Evolutionary conservation across 2,888 invertebrate genomes (phyloP), one percentile per base, ranked within the genome.

Genomic region (Orthosia gothica): DNA sequence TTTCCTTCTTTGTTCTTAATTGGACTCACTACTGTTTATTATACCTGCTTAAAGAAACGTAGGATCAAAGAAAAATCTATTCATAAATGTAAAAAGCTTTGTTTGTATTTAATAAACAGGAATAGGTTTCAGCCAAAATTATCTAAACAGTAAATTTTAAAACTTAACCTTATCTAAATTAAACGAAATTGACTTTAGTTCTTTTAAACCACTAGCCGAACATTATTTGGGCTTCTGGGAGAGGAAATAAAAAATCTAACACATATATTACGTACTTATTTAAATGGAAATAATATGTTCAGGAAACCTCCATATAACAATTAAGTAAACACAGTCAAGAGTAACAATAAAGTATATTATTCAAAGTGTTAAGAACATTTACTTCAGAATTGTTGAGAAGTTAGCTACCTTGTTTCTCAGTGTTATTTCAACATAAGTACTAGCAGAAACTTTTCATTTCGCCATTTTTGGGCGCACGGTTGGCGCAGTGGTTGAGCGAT

Each of bases 361-460:
- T 12, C 15, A 58, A 55, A 65, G 40, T 16, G 3, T 26, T 45
- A 15, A 55, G 13, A 55, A 40, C 4, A 50, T n/a, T n/a, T 55
- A 73, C 20, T 62, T 74, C n/a, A 23, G 16, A 55, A 49, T 75
- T 49, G 7, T 40, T 75, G 7, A 18, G 3, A 55, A 49, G 16
- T 63, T 63, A 0, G 15, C 15, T 50, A 13, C 13, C 7, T 5
- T 9, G 16, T 70, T 54, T 0, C 18, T 2, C 23, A 57, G 18
- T 32, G 15, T 57, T 70, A 11, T 55, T 70, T 70, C 3, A 40
- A 9, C 20, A n/a, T 32, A 73, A 13, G 3, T 58, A 57, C n/a
- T 13, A 40, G 2, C 16, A 5, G n/a, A 40, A 57, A 50, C 23
- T 57, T 49, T 40, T 40, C 40, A 9, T 40, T 40, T 40, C 7